These are phyloP conservation scores for Scaptomyza flava DNA, from an alignment of 2,888 invertebrate genomes.

Conservation along the genomic window DNA sequence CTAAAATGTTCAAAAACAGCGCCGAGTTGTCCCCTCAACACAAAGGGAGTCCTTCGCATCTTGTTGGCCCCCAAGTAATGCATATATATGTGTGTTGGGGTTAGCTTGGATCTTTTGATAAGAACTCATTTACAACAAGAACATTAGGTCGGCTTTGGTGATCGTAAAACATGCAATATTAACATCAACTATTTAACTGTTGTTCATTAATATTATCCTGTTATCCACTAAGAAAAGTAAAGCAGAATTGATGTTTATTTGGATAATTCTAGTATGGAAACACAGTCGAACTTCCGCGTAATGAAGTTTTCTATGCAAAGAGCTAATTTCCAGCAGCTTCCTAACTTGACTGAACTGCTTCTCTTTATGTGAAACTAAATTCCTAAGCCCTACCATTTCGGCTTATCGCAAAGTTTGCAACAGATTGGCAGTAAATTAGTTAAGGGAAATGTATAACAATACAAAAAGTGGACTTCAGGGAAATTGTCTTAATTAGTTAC, in stretches of 20 bases:
- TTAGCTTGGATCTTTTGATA: not conserved
- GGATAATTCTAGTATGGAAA: no score
- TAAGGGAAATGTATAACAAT: slow-evolving; percentile 16
- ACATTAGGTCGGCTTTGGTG: no score
- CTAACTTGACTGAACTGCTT: no score
- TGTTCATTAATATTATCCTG: not conserved
- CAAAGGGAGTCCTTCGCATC: slow-evolving; percentile 20
- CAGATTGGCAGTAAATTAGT: slow-evolving; percentile 54
- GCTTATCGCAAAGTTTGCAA: slow-evolving; percentile 12
- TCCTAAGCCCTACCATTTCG: not conserved
- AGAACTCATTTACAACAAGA: no score
- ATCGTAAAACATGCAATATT: not conserved
- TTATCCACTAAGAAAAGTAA: no score
- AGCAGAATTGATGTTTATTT: no score
- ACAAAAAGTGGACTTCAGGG: slow-evolving; percentile 11
- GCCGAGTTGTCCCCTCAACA: slow-evolving; percentile 9
- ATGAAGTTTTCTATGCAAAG: no score
- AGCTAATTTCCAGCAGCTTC: no score
- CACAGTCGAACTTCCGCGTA: no score
- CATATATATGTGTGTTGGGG: not conserved
- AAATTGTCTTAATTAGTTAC: slow-evolving; percentile 67
- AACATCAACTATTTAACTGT: not conserved
- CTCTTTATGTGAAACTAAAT: not conserved
- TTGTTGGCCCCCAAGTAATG: slow-evolving; percentile 27
- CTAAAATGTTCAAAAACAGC: slow-evolving; percentile 11